A percentile compares a stretch with the other conserved stretches of the same genome.
Conservation (phyloP, 2,888 invertebrate species). For the Penaeus monodon region DNA sequence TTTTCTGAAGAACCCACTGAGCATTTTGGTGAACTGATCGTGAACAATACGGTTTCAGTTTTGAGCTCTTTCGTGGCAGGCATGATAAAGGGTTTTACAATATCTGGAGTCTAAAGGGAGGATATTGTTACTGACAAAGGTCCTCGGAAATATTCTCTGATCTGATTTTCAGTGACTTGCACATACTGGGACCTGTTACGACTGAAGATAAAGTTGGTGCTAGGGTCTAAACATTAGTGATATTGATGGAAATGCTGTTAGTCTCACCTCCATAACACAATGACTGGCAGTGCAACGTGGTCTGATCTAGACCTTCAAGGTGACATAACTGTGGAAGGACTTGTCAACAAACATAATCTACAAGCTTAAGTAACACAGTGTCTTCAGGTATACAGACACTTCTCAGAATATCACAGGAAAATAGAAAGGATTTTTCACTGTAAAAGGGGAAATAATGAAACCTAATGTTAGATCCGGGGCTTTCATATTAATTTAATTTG, state of each 20-base stretch:
- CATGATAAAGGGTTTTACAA: neutral
- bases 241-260: constrained; percentile 19
- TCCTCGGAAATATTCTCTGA: neutral
- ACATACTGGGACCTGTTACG: constrained; percentile 10
- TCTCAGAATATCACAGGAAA: constrained; percentile 41
- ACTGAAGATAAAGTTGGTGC: constrained; percentile 31
- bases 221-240: constrained; percentile 37
- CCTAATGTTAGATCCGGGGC: no score
- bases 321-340: constrained; percentile 34
- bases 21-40: neutral
- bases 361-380: neutral
- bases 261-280: constrained; percentile 1
- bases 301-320: constrained; percentile 2
- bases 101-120: neutral
- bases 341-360: constrained; percentile 19
- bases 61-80: neutral
- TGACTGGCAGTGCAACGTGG: constrained; percentile 26
- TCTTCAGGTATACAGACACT: constrained; percentile 9
- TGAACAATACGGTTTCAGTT: neutral
- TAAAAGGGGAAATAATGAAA: no score
- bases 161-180: neutral
- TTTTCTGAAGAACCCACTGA: neutral
- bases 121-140: neutral
- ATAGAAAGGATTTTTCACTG: neutral
- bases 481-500: no score